A percentile compares a stretch with the other conserved stretches of the same genome.
phyloP scores from a whole-genome alignment of 2,113 vertebrate species.

The Oryctolagus cuniculus region mOryCun1.1 NC_091436.1:29833001-29833500 shows the following conservation, averaged over 20 bases:
- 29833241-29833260: not conserved
- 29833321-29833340: conserved; percentile 44
- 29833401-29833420: conserved; percentile 31
- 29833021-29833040: not conserved
- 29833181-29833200: not conserved
- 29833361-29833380: not conserved
- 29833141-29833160: not conserved
- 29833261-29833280: conserved; percentile 15
- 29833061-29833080: not conserved
- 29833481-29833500: not conserved
- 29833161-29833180: not conserved
- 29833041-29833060: not conserved
- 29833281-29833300: conserved; percentile 19
- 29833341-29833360: conserved; percentile 3
- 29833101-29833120: not conserved
- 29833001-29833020: not conserved
- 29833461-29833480: not conserved
- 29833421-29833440: conserved; percentile 16
- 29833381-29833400: conserved; percentile 2
- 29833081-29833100: not conserved
- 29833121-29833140: not conserved
- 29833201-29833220: not conserved
- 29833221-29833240: not conserved
- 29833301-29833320: conserved; percentile 28
- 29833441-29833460: not conserved